phyloP scores from a whole-genome alignment of 2,888 invertebrate genomes.

The Rosalia funebris region DNA sequence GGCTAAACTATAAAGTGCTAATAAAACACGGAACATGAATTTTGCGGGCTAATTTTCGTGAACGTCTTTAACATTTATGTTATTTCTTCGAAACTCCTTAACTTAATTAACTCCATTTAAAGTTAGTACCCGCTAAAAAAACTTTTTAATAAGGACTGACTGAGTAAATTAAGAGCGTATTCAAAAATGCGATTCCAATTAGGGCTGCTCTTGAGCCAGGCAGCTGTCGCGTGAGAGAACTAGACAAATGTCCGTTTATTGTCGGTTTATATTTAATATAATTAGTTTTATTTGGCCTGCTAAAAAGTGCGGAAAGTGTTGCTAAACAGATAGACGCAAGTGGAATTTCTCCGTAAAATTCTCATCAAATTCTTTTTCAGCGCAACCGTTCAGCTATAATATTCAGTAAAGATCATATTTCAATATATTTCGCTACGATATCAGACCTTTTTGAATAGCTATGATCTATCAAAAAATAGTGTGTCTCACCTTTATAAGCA shows the following conservation, averaged over 20 bases:
- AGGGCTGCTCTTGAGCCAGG: background rate
- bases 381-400: too few species aligned
- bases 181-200: constrained; percentile 14
- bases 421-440: too few species aligned
- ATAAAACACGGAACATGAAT: constrained; percentile 11
- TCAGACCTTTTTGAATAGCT: too few species aligned
- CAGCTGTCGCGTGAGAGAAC: background rate
- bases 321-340: too few species aligned
- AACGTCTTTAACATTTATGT: constrained; percentile 35
- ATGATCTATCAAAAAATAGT: too few species aligned
- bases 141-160: background rate
- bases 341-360: too few species aligned
- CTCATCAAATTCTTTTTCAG: too few species aligned
- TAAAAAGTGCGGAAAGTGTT: too few species aligned
- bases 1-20: constrained; percentile 16
- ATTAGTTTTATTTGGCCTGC: too few species aligned
- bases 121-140: constrained; percentile 25
- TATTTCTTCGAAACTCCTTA: constrained; percentile 39
- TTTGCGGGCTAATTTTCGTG: constrained; percentile 10
- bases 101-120: constrained; percentile 43
- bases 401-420: too few species aligned
- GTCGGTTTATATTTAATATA: background rate
- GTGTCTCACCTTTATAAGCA: too few species aligned
- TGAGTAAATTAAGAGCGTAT: constrained; percentile 14
- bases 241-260: background rate